Conservation (phyloP, 2,888 invertebrate genomes). For the Cremastobaeus sp. region DNA sequence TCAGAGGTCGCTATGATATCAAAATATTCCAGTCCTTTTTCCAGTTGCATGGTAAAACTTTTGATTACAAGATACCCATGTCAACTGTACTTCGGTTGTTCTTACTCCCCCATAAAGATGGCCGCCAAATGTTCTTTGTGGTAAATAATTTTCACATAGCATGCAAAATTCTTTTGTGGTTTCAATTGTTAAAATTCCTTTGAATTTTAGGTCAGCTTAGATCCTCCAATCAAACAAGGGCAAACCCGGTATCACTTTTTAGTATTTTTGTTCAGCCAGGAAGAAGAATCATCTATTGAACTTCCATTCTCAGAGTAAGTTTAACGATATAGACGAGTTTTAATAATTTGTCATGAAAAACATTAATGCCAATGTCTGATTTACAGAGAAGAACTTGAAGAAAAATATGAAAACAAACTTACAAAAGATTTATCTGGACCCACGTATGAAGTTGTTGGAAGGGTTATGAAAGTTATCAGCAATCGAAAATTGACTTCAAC, state of each 20-base stretch:
- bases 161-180: too few species aligned
- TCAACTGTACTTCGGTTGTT: conserved; percentile 96
- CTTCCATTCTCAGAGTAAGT: conserved; percentile 93
- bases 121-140: conserved; percentile 98
- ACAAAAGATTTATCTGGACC: conserved; percentile 94
- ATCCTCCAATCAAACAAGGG: conserved; percentile 99
- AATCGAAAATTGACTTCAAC: conserved; percentile 96
- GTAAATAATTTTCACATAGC: conserved; percentile 81
- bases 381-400: conserved; percentile 89
- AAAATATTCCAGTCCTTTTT: conserved; percentile 95
- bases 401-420: conserved; percentile 95
- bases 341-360: too few species aligned
- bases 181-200: too few species aligned
- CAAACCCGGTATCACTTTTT: conserved; percentile 98
- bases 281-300: conserved; percentile 95
- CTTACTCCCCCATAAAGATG: conserved; percentile 96
- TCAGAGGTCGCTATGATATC: conserved; percentile 96
- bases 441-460: conserved; percentile 96
- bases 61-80: conserved; percentile 99
- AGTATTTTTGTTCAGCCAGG: conserved; percentile 95
- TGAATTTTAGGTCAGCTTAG: conserved; percentile 84
- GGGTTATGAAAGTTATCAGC: conserved; percentile 97
- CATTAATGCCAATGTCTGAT: too few species aligned
- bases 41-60: conserved; percentile 98
- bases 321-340: not conserved